phyloP scores from a whole-genome alignment of 2,797 vertebrate genomes.

The Enteromius anoplus region DNA sequence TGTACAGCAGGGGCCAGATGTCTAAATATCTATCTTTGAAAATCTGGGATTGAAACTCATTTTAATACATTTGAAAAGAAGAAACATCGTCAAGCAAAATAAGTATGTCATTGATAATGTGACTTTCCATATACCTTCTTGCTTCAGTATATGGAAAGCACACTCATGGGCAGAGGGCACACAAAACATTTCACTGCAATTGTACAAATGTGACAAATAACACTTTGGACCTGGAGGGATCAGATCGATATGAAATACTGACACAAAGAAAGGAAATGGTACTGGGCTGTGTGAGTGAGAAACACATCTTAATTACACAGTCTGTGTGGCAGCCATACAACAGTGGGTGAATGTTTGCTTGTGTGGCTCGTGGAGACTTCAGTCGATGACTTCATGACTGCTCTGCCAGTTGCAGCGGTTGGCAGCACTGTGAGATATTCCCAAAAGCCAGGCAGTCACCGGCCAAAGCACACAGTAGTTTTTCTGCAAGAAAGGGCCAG shows the following conservation, averaged over 20 bases:
- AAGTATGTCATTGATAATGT: neutral
- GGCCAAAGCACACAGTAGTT: conserved; percentile 33
- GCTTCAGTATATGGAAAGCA: neutral
- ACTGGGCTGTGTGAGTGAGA: neutral
- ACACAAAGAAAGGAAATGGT: neutral
- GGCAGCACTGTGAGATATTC: conserved; percentile 12
- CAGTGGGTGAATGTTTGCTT: conserved; percentile 45
- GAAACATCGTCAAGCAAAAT: neutral
- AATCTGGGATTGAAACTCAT: neutral
- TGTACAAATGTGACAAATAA: neutral
- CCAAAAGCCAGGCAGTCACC: conserved; percentile 29
- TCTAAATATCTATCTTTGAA: neutral
- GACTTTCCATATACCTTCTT: neutral
- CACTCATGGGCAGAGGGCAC: neutral
- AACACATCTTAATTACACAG: conserved; percentile 30
- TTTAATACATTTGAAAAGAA: neutral
- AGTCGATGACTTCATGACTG: conserved; percentile 46
- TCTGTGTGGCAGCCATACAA: conserved; percentile 24
- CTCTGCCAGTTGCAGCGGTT: conserved; percentile 14
- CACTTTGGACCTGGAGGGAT: neutral
- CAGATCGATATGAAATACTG: neutral
- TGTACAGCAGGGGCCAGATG: neutral
- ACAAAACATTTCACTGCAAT: neutral
- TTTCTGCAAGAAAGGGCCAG: conserved; percentile 29
- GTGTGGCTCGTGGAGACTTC: conserved; percentile 44